Conservation (phyloP, 2,113 vertebrate species). For the Phaetusa simplex region DNA sequence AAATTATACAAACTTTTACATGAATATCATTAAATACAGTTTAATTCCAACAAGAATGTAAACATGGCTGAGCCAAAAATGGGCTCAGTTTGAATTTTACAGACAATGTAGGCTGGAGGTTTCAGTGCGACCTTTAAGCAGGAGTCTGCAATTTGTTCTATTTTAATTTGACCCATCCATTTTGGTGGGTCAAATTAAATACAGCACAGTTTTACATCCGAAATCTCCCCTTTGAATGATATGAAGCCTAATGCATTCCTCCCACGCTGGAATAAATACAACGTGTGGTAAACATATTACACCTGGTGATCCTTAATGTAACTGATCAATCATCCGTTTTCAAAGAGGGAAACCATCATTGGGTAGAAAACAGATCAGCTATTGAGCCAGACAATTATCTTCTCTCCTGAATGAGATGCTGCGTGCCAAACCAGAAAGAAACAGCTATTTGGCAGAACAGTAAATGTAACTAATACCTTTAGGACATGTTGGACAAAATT, state of each 20-base stretch:
- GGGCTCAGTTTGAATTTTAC: neutral
- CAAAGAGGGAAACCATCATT: neutral
- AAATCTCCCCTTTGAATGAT: slow-evolving; percentile 22
- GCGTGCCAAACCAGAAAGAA: slow-evolving; percentile 49
- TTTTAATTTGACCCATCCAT: slow-evolving; percentile 43
- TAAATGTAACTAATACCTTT: slow-evolving; percentile 15
- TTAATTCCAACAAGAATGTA: neutral
- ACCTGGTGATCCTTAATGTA: slow-evolving; percentile 38
- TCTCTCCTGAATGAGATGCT: slow-evolving; percentile 7
- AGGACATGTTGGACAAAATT: slow-evolving; percentile 5
- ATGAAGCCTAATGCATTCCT: slow-evolving; percentile 10
- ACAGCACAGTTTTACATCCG: neutral
- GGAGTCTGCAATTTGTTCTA: slow-evolving; percentile 37
- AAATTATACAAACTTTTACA: neutral
- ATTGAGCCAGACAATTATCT: slow-evolving; percentile 48
- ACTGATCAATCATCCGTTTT: slow-evolving; percentile 39
- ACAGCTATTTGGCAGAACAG: slow-evolving; percentile 27
- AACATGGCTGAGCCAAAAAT: slow-evolving; percentile 9
- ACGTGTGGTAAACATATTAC: slow-evolving; percentile 12
- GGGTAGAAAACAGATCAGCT: slow-evolving; percentile 40
- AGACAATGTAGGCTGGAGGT: neutral
- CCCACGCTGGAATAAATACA: slow-evolving; percentile 26
- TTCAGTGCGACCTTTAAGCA: slow-evolving; percentile 22
- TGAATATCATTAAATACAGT: neutral
- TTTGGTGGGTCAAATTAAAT: slow-evolving; percentile 13